These are phyloP conservation scores for Lasioglossum lativentre DNA, from an alignment of 2,888 invertebrate species.

Conservation along the genomic window DNA sequence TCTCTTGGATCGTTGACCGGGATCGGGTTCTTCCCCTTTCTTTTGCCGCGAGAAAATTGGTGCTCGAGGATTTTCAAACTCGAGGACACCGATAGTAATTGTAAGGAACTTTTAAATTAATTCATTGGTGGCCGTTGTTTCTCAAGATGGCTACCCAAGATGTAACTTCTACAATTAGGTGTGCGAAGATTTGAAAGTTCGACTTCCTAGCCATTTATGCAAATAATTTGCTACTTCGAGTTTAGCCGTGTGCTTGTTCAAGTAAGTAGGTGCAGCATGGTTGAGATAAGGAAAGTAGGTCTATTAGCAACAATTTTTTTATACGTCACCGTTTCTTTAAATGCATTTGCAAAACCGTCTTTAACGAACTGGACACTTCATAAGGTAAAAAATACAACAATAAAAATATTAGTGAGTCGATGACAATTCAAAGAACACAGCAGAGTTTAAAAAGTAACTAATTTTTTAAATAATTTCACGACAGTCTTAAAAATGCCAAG, in stretches of 20 bases:
- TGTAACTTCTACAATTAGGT: background rate
- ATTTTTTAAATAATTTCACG: too few species aligned
- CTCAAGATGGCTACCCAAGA: background rate
- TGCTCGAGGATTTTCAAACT: background rate
- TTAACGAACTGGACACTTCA: too few species aligned
- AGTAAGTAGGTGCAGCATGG: too few species aligned
- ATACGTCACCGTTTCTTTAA: too few species aligned
- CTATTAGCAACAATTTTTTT: background rate
- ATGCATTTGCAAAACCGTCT: too few species aligned
- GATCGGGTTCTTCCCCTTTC: background rate
- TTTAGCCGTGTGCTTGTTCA: too few species aligned
- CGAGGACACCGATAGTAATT: background rate
- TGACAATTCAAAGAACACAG: too few species aligned
- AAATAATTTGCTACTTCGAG: background rate
- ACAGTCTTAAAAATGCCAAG: too few species aligned
- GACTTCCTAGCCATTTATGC: background rate
- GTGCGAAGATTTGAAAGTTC: background rate
- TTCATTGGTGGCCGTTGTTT: background rate
- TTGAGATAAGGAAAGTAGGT: background rate
- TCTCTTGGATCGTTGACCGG: background rate
- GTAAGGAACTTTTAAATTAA: background rate
- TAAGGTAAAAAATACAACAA: too few species aligned
- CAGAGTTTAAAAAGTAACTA: too few species aligned
- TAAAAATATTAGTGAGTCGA: too few species aligned
- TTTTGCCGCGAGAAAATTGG: background rate